Conservation (phyloP, 2,113 vertebrate genomes). For the Brachypodius melanocephalos region DNA sequence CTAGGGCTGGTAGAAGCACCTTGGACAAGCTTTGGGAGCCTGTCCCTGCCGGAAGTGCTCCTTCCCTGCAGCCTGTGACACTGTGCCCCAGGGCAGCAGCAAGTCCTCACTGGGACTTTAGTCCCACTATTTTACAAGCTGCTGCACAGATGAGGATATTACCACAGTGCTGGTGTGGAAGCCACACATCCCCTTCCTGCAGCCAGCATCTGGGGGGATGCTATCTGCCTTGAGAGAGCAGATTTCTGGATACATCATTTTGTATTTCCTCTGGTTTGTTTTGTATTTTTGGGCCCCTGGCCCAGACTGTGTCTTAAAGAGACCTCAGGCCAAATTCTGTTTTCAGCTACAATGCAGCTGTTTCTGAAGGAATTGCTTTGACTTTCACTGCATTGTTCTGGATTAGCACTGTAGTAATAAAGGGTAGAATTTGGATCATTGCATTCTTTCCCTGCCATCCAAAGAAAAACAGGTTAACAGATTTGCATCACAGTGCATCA, state of each 20-base stretch:
- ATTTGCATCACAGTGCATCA: not conserved
- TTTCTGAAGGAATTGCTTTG: not conserved
- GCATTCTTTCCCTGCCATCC: not conserved
- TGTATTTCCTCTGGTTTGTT: not conserved
- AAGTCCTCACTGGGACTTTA: not conserved
- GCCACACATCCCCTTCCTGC: not conserved
- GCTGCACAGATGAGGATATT: not conserved
- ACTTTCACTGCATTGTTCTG: not conserved
- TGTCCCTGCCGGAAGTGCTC: not conserved
- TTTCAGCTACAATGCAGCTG: slow-evolving; percentile 7
- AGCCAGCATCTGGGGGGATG: not conserved
- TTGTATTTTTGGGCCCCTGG: not conserved
- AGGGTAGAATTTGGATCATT: not conserved
- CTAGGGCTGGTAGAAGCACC: not conserved
- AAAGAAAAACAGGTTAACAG: not conserved
- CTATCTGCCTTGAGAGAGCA: not conserved
- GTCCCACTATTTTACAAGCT: not conserved
- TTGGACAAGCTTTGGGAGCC: not conserved
- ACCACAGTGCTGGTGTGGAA: not conserved
- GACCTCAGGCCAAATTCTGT: not conserved
- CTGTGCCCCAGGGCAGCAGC: not conserved
- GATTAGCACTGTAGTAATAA: not conserved
- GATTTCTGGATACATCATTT: not conserved
- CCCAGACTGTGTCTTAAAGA: not conserved
- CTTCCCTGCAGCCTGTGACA: not conserved